Percentiles rank a stretch among this genome's conserved stretches.
Conservation (phyloP, 2,888 invertebrate species). For the Sinelater perroti region DNA sequence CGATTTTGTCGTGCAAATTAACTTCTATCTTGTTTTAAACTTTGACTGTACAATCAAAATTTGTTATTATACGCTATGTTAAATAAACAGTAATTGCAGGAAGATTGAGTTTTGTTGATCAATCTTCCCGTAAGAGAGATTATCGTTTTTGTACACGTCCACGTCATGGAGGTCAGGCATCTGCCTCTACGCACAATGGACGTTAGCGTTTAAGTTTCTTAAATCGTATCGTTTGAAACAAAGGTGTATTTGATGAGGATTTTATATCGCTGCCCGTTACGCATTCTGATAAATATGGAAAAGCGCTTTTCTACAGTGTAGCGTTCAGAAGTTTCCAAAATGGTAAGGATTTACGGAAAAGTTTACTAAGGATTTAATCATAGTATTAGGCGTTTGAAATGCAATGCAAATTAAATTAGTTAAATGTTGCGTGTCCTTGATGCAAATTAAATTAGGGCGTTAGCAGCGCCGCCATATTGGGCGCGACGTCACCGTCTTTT, state of each 20-base stretch:
- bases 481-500: conserved; percentile 13
- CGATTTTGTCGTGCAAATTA: conserved; percentile 46
- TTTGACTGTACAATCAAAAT: conserved; percentile 35
- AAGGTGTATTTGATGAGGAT: conserved; percentile 20
- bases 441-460: too few relatives aligned
- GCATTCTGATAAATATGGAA: conserved; percentile 20
- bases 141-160: conserved; percentile 32
- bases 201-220: conserved; percentile 21
- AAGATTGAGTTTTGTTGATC: conserved; percentile 41
- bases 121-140: conserved; percentile 35
- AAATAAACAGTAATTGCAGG: conserved; percentile 35
- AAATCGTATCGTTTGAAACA: conserved; percentile 11
- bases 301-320: conserved; percentile 20
- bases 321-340: conserved; percentile 22
- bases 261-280: conserved; percentile 3
- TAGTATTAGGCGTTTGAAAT: conserved; percentile 21
- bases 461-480: conserved; percentile 12
- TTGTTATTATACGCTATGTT: conserved; percentile 39
- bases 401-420: too few relatives aligned
- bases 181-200: conserved; percentile 31
- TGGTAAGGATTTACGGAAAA: conserved; percentile 32
- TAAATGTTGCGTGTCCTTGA: too few relatives aligned
- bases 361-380: conserved; percentile 10
- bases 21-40: conserved; percentile 37
- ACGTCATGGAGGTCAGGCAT: conserved; percentile 46